Evolutionary conservation across 2,888 invertebrate genomes (phyloP).

Genomic region (Meandrusa payeni): DNA sequence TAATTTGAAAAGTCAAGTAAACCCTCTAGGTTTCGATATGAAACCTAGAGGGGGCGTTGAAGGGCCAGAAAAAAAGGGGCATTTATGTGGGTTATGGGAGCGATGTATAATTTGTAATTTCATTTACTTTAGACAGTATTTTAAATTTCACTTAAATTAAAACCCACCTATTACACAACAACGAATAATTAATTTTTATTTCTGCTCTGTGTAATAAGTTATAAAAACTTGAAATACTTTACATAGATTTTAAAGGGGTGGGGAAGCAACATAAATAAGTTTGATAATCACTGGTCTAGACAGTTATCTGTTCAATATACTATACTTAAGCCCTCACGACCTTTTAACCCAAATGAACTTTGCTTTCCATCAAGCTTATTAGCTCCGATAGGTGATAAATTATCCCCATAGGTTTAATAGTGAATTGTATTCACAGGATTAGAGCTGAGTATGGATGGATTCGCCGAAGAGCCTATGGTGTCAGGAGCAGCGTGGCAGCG

Average conservation of each 20-base stretch:
- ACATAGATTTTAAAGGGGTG: not conserved
- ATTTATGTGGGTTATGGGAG: not conserved
- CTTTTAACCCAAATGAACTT: no score
- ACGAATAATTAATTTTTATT: not conserved
- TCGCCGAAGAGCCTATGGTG: constrained; percentile 70
- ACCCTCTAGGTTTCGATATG: no score
- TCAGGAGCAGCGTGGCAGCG: constrained; percentile 74
- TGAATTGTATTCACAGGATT: constrained; percentile 42
- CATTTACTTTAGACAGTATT: not conserved
- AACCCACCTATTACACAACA: not conserved
- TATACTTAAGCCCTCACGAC: no score
- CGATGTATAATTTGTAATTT: not conserved
- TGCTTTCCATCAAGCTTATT: no score
- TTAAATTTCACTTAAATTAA: not conserved
- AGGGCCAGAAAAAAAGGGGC: not conserved
- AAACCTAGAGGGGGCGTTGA: not conserved
- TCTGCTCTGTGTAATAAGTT: not conserved
- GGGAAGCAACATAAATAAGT: no score
- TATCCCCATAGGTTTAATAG: no score
- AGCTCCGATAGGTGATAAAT: no score
- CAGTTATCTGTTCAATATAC: no score
- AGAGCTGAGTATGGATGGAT: constrained; percentile 66
- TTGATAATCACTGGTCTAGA: no score
- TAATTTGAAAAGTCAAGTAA: no score
- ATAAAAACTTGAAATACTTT: not conserved